phyloP scores from a whole-genome alignment of 2,888 invertebrate species.

The Plemyria rubiginata region DNA sequence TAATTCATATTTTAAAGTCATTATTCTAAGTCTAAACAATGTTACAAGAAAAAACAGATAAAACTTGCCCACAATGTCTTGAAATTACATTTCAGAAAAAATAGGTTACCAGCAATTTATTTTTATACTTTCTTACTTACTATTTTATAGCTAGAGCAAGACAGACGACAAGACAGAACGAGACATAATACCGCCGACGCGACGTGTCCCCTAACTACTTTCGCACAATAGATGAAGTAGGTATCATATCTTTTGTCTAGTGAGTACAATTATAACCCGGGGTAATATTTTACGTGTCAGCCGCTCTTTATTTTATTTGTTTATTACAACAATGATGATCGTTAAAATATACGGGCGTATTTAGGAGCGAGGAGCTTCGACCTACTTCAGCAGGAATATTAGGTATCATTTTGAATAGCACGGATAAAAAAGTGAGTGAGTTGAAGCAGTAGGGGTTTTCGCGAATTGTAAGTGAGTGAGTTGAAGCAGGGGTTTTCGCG shows the following conservation, averaged over 20 bases:
- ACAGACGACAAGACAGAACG: slow-evolving; percentile 4
- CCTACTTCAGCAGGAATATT: not conserved
- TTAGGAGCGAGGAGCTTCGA: slow-evolving; percentile 1
- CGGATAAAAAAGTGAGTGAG: no score
- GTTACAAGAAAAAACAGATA: not conserved
- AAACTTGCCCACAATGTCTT: not conserved
- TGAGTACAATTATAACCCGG: slow-evolving; percentile 34
- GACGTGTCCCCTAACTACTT: slow-evolving; percentile 16
- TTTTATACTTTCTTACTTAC: not conserved
- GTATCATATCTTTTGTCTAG: slow-evolving; percentile 39
- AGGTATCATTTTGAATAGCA: not conserved
- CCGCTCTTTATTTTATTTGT: slow-evolving; percentile 26
- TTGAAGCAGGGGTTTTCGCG: no score
- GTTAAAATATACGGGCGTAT: slow-evolving; percentile 24
- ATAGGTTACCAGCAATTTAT: not conserved
- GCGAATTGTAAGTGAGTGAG: no score
- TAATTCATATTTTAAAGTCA: not conserved
- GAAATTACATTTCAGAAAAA: not conserved
- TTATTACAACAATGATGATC: slow-evolving; percentile 22
- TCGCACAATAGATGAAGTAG: slow-evolving; percentile 39
- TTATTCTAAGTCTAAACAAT: not conserved
- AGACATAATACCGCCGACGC: slow-evolving; percentile 1
- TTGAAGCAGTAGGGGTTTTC: no score
- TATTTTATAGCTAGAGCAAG: slow-evolving; percentile 8
- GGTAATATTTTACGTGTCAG: slow-evolving; percentile 29